Percentiles rank a stretch among this genome's conserved stretches.
Conservation (phyloP, 2,888 invertebrate species). For the Lypha dubia region DNA sequence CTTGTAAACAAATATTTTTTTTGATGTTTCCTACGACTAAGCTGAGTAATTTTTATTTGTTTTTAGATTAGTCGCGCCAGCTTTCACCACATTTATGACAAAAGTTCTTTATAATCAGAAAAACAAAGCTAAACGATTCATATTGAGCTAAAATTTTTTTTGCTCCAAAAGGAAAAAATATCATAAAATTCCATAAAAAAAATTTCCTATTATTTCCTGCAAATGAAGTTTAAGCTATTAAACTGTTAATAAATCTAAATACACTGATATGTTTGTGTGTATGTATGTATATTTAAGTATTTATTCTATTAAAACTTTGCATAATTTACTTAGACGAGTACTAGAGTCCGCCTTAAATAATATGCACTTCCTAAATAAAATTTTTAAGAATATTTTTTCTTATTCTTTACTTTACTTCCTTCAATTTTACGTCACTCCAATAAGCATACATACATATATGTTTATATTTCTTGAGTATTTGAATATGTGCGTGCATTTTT, state of each 20-base stretch:
- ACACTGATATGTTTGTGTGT: neutral
- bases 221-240: neutral
- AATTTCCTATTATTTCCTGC: neutral
- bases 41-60: too few species aligned
- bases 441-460: neutral
- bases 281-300: neutral
- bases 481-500: conserved; percentile 20
- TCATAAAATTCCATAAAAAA: too few species aligned
- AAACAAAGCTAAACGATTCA: too few species aligned
- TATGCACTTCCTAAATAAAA: neutral
- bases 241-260: neutral
- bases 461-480: neutral
- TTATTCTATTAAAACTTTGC: neutral
- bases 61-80: neutral
- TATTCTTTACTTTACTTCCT: neutral
- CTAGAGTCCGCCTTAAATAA: neutral
- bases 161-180: too few species aligned
- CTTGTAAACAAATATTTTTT: neutral
- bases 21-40: too few species aligned
- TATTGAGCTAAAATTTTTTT: too few species aligned
- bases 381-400: neutral
- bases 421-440: neutral
- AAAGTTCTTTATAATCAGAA: too few species aligned
- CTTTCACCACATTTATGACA: neutral
- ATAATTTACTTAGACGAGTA: neutral